These are phyloP conservation scores for Cynodonichthys magdalenae DNA, from an alignment of 2,797 vertebrate genomes.

Conservation along the genomic window DNA sequence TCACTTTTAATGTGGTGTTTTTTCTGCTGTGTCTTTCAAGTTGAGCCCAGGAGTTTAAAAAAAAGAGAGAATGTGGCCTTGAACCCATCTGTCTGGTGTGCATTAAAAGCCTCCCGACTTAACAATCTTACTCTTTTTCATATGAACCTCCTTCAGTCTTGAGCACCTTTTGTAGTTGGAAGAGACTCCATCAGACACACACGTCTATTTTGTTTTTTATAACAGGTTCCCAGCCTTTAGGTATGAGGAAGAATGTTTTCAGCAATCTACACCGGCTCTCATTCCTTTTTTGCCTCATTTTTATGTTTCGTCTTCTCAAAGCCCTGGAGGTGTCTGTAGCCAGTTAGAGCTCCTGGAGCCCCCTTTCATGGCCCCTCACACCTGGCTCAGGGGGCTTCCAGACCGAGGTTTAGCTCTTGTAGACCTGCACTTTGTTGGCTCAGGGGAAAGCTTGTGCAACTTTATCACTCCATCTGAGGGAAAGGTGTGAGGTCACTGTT, in stretches of 20 bases:
- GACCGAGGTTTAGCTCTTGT: constrained; percentile 50
- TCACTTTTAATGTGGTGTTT: constrained; percentile 51
- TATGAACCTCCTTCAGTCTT: constrained; percentile 61
- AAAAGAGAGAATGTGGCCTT: constrained; percentile 62
- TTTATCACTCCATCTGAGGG: constrained; percentile 66
- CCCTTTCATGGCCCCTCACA: constrained; percentile 65
- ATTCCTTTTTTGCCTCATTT: constrained; percentile 30
- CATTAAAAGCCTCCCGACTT: constrained; percentile 64
- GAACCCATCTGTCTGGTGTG: constrained; percentile 70
- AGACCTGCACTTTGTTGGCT: constrained; percentile 47
- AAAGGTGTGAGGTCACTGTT: constrained; percentile 65
- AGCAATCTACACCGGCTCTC: constrained; percentile 45
- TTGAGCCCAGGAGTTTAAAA: constrained; percentile 47
- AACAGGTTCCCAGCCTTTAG: constrained; percentile 50
- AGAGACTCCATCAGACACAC: constrained; percentile 43
- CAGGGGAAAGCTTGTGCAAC: constrained; percentile 49
- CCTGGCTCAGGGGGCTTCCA: constrained; percentile 69
- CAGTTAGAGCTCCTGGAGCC: constrained; percentile 60
- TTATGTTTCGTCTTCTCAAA: constrained; percentile 43
- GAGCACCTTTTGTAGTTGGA: constrained; percentile 50
- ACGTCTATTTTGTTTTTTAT: constrained; percentile 41
- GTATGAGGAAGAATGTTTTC: constrained; percentile 48
- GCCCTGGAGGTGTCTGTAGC: constrained; percentile 66
- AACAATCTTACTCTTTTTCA: constrained; percentile 58
- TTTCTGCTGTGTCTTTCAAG: constrained; percentile 58